A percentile compares a stretch with the other conserved stretches of the same genome.
Evolutionary conservation across 2,888 invertebrate genomes (phyloP).

Genomic region (Ceratothoa steindachneri): DNA sequence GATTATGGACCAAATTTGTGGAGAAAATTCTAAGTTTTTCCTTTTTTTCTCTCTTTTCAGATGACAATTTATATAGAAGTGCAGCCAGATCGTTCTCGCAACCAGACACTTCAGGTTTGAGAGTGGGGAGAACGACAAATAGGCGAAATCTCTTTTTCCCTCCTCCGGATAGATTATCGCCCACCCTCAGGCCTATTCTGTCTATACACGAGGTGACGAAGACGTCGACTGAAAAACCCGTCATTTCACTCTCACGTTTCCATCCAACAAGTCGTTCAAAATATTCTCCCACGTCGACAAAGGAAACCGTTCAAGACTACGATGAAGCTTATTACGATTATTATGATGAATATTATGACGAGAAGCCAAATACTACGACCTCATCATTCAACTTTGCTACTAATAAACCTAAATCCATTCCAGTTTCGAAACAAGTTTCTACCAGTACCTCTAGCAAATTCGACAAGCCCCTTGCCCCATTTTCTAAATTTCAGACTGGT

Average conservation of each 20-base stretch:
- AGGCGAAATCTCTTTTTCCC: not conserved
- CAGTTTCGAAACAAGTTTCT: not conserved
- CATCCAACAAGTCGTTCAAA: not conserved
- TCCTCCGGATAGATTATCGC: not conserved
- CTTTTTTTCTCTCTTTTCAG: not conserved
- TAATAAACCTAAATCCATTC: not conserved
- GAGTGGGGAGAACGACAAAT: not conserved
- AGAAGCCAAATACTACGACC: not conserved
- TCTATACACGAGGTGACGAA: not conserved
- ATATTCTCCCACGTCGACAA: not conserved
- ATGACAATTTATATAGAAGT: not conserved
- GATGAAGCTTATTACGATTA: not conserved
- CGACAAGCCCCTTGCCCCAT: not conserved
- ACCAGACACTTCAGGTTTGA: not conserved
- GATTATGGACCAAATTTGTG: no score
- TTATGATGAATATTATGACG: slow-evolving; percentile 1
- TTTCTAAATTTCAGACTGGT: not conserved
- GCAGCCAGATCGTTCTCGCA: not conserved
- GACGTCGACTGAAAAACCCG: not conserved
- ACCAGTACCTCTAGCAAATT: not conserved
- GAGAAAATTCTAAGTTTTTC: no score
- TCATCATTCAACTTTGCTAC: not conserved
- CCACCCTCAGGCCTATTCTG: not conserved
- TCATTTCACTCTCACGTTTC: not conserved
- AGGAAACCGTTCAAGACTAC: not conserved